Evolutionary conservation across 1,140 invertebrate genomes (phyloP).

Genomic region (Mactra quadrangularis): DNA sequence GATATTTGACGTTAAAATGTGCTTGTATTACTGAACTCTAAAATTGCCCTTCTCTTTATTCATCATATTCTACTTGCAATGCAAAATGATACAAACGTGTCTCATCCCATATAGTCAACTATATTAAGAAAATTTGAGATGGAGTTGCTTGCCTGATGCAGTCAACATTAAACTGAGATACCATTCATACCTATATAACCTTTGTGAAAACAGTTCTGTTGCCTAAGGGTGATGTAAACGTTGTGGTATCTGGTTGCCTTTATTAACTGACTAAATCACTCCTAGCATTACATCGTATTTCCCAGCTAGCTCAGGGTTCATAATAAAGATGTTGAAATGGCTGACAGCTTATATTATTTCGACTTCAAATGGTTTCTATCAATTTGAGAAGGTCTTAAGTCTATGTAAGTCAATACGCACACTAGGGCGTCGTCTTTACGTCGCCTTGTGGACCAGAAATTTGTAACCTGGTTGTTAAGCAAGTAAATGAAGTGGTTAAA

Average conservation of each 20-base stretch:
- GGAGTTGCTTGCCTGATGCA: no score
- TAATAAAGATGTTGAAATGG: conserved; percentile 32
- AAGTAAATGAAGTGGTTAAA: conserved; percentile 25
- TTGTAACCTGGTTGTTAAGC: conserved; percentile 47
- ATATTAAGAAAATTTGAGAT: no score
- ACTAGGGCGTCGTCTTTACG: conserved; percentile 1
- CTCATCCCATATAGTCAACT: no score
- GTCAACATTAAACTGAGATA: background rate
- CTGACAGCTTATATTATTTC: conserved; percentile 35
- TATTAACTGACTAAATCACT: conserved; percentile 17
- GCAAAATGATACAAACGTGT: no score
- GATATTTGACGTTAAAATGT: no score
- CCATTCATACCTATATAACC: background rate
- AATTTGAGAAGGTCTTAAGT: conserved; percentile 39
- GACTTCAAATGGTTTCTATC: conserved; percentile 53
- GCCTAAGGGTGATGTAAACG: background rate
- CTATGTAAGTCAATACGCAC: conserved; percentile 48
- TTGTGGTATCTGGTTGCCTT: background rate
- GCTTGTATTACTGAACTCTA: no score
- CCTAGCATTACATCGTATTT: conserved; percentile 46
- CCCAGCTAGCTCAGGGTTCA: background rate
- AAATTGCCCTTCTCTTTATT: no score
- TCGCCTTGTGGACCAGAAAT: conserved; percentile 36
- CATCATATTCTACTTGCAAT: no score
- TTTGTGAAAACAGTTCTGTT: background rate